Percentiles rank a stretch among this genome's conserved stretches.
Conservation (phyloP, 2,797 vertebrate genomes). For the Apogon talboti region DNA sequence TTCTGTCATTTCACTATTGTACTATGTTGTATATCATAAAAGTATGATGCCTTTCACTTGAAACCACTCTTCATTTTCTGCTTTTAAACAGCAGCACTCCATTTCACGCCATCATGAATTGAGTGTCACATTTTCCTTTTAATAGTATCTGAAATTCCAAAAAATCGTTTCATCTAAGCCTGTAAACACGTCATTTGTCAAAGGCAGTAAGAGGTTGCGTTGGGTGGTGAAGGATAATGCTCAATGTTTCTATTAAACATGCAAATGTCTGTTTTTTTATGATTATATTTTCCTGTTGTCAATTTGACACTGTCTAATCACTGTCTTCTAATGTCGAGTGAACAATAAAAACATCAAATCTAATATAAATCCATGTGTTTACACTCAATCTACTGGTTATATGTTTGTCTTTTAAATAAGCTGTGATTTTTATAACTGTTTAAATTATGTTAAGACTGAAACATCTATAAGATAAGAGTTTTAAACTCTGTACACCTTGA, state of each 20-base stretch:
- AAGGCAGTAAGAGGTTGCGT: constrained; percentile 1
- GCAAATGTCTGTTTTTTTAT: constrained; percentile 10
- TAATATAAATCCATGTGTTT: constrained; percentile 22
- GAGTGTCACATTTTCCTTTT: not conserved
- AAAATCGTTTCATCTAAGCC: not conserved
- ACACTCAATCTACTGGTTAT: not conserved
- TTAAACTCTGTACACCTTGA: no score
- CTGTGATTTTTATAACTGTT: no score
- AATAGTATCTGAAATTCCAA: not conserved
- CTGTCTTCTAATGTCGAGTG: constrained; percentile 16
- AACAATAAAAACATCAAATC: constrained; percentile 70
- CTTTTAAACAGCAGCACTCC: constrained; percentile 1
- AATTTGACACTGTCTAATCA: constrained; percentile 29
- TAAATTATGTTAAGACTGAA: no score
- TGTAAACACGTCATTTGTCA: not conserved
- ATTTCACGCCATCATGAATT: constrained; percentile 5
- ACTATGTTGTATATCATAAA: constrained; percentile 5
- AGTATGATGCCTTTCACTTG: constrained; percentile 12
- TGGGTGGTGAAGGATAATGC: not conserved
- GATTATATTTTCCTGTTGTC: constrained; percentile 30
- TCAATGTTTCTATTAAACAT: constrained; percentile 5
- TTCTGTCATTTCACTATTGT: constrained; percentile 16
- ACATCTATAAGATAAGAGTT: no score
- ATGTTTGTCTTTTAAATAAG: not conserved
- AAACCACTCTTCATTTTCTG: not conserved